phyloP scores from a whole-genome alignment of 2,888 invertebrate genomes.

The Drosophila anomalipes region DNA sequence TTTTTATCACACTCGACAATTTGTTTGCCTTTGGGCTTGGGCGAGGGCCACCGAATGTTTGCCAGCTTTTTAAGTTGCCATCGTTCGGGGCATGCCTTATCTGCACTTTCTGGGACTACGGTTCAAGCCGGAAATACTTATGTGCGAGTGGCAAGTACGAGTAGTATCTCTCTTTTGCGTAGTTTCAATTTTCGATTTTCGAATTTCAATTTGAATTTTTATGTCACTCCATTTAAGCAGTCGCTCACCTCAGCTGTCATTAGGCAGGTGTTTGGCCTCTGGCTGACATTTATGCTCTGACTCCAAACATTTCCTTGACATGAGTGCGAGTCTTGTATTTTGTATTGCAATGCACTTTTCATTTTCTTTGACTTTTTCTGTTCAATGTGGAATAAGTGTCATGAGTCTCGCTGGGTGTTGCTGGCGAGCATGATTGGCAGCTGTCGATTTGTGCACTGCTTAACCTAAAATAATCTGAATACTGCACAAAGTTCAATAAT shows the following conservation, averaged over 20 bases:
- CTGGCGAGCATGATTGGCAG: conserved; percentile 44
- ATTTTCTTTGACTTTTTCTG: conserved; percentile 58
- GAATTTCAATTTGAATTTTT: conserved; percentile 44
- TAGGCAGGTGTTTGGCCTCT: conserved; percentile 52
- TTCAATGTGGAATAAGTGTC: conserved; percentile 42
- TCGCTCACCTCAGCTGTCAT: conserved; percentile 48
- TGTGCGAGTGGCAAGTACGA: conserved; percentile 8
- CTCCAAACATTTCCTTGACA: conserved; percentile 36
- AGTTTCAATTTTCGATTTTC: conserved; percentile 50
- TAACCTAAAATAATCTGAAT: conserved; percentile 38
- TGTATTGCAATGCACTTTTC: conserved; percentile 52
- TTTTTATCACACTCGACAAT: conserved; percentile 69
- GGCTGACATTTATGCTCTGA: conserved; percentile 36
- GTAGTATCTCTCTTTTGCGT: conserved; percentile 11
- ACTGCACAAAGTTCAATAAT: conserved; percentile 16
- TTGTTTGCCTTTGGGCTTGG: conserved; percentile 66
- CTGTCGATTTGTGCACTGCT: conserved; percentile 5
- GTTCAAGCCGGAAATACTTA: conserved; percentile 48
- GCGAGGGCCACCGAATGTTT: conserved; percentile 33
- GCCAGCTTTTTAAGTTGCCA: conserved; percentile 30
- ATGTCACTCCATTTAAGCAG: conserved; percentile 46
- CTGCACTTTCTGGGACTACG: conserved; percentile 41
- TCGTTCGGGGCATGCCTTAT: conserved; percentile 54
- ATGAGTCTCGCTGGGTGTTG: conserved; percentile 28
- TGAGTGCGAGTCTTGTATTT: conserved; percentile 20